These are phyloP conservation scores for Terebella lapidaria DNA, from an alignment of 2,888 invertebrate species.

Conservation along the genomic window DNA sequence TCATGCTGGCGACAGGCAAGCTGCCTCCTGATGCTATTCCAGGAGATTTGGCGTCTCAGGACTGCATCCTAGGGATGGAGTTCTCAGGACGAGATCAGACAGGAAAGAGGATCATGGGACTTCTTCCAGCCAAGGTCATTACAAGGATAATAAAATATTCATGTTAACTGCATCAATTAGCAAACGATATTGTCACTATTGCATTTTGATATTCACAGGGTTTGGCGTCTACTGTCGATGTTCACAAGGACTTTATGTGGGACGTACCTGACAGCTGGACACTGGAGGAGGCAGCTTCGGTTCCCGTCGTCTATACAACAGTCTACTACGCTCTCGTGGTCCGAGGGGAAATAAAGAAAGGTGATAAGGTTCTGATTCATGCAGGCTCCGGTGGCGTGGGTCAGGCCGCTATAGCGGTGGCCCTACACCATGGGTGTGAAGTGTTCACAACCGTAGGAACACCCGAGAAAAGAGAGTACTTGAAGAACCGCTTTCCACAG, in stretches of 20 bases:
- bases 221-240: conserved; percentile 77
- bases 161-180: too few species aligned
- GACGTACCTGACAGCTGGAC: conserved; percentile 81
- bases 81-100: conserved; percentile 76
- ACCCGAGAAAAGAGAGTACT: conserved; percentile 76
- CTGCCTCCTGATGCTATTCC: conserved; percentile 95
- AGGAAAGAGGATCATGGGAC: conserved; percentile 48
- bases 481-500: conserved; percentile 76
- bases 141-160: too few species aligned
- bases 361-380: conserved; percentile 85
- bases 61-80: conserved; percentile 91
- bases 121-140: conserved; percentile 49
- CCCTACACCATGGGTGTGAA: conserved; percentile 79
- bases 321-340: conserved; percentile 80
- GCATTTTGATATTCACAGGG: conserved; percentile 50
- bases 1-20: conserved; percentile 97
- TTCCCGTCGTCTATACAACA: conserved; percentile 90
- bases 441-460: conserved; percentile 79
- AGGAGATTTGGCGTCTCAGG: conserved; percentile 61
- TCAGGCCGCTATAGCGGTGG: conserved; percentile 92
- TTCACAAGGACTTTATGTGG: conserved; percentile 72
- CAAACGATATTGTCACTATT: too few species aligned
- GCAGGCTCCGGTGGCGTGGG: conserved; percentile 96
- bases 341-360: conserved; percentile 77
- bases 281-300: conserved; percentile 87